Percentiles rank a stretch among this genome's conserved stretches.
phyloP scores from a whole-genome alignment of 2,888 invertebrate genomes.

The Elysia crispata region DNA sequence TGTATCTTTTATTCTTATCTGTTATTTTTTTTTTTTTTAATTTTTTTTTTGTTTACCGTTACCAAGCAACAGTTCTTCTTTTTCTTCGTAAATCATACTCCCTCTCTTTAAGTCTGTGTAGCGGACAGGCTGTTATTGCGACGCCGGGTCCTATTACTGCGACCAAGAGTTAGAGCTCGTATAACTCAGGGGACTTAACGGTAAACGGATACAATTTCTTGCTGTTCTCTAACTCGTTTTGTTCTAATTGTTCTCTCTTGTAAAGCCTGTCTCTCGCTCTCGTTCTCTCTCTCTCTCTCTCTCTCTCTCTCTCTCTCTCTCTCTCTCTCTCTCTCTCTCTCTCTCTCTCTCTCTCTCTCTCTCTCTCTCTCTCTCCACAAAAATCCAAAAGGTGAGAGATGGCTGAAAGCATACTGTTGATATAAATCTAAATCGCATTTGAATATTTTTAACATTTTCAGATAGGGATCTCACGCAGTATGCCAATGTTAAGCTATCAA shows the following conservation, averaged over 20 bases:
- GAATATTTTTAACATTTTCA: no score
- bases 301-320: conserved; percentile 20
- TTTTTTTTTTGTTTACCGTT: background rate
- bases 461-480: no score
- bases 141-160: background rate
- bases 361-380: conserved; percentile 22
- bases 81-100: background rate
- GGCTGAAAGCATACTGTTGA: no score
- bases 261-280: background rate
- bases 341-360: conserved; percentile 22
- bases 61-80: background rate
- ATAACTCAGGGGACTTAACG: no score
- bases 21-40: no score
- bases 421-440: no score
- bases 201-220: background rate
- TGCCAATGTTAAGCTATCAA: no score
- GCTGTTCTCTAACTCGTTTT: background rate
- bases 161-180: no score
- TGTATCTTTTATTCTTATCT: no score
- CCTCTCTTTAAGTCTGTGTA: conserved; percentile 5
- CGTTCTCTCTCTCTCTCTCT: conserved; percentile 30
- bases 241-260: background rate
- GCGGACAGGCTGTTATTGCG: background rate
- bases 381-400: no score
- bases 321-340: conserved; percentile 16